A percentile compares a stretch with the other conserved stretches of the same genome.
Conservation (phyloP, 2,113 vertebrate genomes). For the Corythaeola cristata region DNA sequence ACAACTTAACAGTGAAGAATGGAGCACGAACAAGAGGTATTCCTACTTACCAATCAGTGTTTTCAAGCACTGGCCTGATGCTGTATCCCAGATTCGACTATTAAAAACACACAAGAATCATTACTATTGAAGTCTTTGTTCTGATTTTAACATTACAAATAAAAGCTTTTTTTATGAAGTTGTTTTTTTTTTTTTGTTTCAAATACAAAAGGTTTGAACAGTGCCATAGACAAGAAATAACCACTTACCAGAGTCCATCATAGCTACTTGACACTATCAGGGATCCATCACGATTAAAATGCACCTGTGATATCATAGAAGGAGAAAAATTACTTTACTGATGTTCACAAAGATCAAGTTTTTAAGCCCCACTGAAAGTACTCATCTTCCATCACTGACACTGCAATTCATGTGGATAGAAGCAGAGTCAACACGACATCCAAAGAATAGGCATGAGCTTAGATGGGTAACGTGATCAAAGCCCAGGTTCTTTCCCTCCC, state of each 20-base stretch:
- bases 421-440: not conserved
- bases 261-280: slow-evolving; percentile 99
- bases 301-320: slow-evolving; percentile 79
- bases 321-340: not conserved
- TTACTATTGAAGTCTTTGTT: not conserved
- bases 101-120: not conserved
- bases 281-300: slow-evolving; percentile 97
- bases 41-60: slow-evolving; percentile 91
- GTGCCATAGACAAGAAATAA: not conserved
- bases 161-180: not conserved
- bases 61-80: slow-evolving; percentile 98
- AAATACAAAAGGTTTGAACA: not conserved
- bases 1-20: not conserved
- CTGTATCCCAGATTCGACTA: slow-evolving; percentile 99
- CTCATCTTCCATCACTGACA: not conserved
- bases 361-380: not conserved
- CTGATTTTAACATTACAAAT: not conserved
- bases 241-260: slow-evolving; percentile 93
- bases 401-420: not conserved
- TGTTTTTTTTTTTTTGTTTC: not conserved
- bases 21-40: not conserved
- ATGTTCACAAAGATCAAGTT: not conserved
- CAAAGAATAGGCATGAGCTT: not conserved
- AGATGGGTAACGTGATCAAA: not conserved
- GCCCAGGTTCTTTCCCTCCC: not conserved